A percentile compares a stretch with the other conserved stretches of the same genome.
phyloP scores from a whole-genome alignment of 2,888 invertebrate genomes.

The Ernsta delagoae region DNA sequence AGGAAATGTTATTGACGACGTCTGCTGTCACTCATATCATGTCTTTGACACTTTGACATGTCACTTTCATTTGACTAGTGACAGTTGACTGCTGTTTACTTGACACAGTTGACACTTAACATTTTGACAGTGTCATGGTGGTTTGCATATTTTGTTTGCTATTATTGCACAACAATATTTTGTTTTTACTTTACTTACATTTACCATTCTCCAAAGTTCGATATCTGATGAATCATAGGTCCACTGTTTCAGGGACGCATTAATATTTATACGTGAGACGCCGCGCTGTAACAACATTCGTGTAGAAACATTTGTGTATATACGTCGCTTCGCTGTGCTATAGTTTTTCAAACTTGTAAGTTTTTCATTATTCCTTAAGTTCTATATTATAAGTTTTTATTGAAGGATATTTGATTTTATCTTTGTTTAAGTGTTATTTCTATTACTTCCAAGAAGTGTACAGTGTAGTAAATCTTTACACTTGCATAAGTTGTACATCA shows the following conservation, averaged over 20 bases:
- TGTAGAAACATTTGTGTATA: slow-evolving; percentile 41
- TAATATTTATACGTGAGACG: slow-evolving; percentile 50
- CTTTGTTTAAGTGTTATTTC: neutral
- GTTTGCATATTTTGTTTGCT: no score
- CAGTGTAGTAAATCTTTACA: no score
- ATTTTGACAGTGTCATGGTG: no score
- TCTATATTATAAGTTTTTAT: no score
- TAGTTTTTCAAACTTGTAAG: slow-evolving; percentile 8
- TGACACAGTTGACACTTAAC: no score
- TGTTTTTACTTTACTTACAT: slow-evolving; percentile 44
- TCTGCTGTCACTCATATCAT: no score
- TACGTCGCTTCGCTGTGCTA: slow-evolving; percentile 1
- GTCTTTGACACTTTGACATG: no score
- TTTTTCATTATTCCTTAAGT: neutral
- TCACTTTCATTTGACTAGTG: no score
- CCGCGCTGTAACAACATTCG: slow-evolving; percentile 51
- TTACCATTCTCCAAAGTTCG: slow-evolving; percentile 53
- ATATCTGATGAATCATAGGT: slow-evolving; percentile 61
- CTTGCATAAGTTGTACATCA: neutral
- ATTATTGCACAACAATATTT: slow-evolving; percentile 60
- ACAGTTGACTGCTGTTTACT: no score
- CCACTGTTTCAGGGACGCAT: slow-evolving; percentile 43
- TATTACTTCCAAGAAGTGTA: neutral
- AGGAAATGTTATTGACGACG: no score
- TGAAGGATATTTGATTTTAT: neutral